Evolutionary conservation across 2,113 vertebrate species (phyloP), one percentile per base, ranked within the genome.

Genomic region (Lepidothrix coronata): DNA sequence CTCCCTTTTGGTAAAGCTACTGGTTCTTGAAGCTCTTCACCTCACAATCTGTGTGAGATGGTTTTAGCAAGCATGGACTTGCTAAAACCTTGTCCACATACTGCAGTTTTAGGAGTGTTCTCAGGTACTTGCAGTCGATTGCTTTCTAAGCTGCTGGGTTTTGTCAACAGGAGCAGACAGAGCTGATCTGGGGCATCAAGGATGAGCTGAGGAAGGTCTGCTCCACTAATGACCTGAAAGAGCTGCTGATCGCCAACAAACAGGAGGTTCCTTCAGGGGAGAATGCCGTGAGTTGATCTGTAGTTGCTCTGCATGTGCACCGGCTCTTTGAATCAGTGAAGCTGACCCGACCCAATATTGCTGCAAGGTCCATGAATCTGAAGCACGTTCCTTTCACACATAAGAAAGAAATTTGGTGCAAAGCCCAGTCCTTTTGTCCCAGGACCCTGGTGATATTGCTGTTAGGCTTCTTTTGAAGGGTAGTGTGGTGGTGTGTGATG

Each of bases 201-300:
- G 99, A 99, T 57, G 99, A 99, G 87, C 97, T 99, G 94, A 99
- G 98, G 98, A 99, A 99, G 91, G 96, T 84, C 11, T 99, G 99
- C 73, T 99, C 99, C 5, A 97, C 97, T 23, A 99, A 99, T 0
- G 99, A 99, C 95, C 98, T 99, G 97, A 99, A 99, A 88, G 99
- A 99, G 97, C 98, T 99, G 94, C 98, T 99, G 79, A 99, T 99
- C 5, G 99, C 99, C 89, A 99, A 99, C 91, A 96, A 98, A 65
- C 99, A 99, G 96, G 98, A 99, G 35, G 98, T 99, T 89, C 99
- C 99, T 9, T 99, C 99, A 0, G 99, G 99, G 81, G 99, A 99
- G 91, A 98, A 99, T 20, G 99, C 99, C 1, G 99, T 99, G 97
- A 98, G 99, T 97, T 52, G 59, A 12, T 30, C 44, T 83, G 28